These are phyloP conservation scores for Osmerus mordax DNA, from an alignment of 2,113 vertebrate genomes.

Conservation along the genomic window DNA sequence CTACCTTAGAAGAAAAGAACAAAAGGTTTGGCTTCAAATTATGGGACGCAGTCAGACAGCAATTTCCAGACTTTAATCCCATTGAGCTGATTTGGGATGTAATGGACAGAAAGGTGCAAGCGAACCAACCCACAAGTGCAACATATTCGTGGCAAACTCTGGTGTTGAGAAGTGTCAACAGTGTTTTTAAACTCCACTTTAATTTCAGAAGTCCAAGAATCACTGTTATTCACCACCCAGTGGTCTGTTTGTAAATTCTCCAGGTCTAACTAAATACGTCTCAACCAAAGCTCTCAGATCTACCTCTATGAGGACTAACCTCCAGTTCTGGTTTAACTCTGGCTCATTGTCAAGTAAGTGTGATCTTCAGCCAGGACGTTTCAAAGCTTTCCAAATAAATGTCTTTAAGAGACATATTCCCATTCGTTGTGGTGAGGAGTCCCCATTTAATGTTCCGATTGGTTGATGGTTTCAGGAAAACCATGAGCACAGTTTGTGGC, in stretches of 20 bases:
- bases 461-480: neutral
- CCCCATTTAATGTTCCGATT: conserved; percentile 40
- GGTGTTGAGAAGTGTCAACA: too few species aligned
- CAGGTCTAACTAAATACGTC: conserved; percentile 33
- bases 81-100: too few species aligned
- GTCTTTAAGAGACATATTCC: conserved; percentile 59
- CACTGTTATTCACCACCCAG: neutral
- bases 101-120: too few species aligned
- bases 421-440: conserved; percentile 63
- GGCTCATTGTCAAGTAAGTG: conserved; percentile 72
- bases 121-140: too few species aligned
- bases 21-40: too few species aligned
- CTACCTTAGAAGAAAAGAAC: too few species aligned
- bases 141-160: too few species aligned
- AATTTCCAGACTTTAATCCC: too few species aligned
- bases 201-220: neutral
- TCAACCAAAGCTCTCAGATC: conserved; percentile 52
- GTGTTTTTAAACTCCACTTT: too few species aligned
- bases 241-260: conserved; percentile 36
- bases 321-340: conserved; percentile 64
- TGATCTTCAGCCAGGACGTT: conserved; percentile 67
- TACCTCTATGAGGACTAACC: conserved; percentile 67
- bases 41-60: too few species aligned
- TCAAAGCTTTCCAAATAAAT: conserved; percentile 78
- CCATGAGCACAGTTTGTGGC: too few species aligned